These are phyloP conservation scores for Selenia dentaria DNA, from an alignment of 2,888 invertebrate species.

Conservation along the genomic window DNA sequence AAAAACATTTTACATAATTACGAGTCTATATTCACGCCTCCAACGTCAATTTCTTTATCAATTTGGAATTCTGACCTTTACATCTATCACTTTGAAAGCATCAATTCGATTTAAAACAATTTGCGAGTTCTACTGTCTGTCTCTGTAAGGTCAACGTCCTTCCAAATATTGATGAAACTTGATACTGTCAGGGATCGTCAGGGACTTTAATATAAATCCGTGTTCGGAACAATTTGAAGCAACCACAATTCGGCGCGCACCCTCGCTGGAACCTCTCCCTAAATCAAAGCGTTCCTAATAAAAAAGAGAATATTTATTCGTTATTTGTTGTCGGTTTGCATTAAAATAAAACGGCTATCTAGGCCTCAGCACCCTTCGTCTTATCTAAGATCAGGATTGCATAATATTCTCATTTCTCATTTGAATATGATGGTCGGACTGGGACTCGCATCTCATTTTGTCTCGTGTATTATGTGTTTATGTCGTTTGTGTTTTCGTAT, in stretches of 20 bases:
- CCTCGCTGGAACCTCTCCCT: conserved; percentile 64
- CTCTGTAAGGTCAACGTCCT: conserved; percentile 46
- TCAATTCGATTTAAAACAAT: conserved; percentile 44
- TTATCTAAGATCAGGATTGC: conserved; percentile 81
- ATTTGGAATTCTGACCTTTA: conserved; percentile 26
- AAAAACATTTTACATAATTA: too few relatives aligned
- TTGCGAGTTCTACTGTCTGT: conserved; percentile 28
- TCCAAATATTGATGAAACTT: conserved; percentile 67
- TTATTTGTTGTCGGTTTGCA: conserved; percentile 83
- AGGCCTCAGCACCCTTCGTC: conserved; percentile 72
- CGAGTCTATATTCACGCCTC: conserved; percentile 21
- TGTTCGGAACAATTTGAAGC: conserved; percentile 64
- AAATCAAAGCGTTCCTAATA: conserved; percentile 78
- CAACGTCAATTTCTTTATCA: conserved; percentile 25
- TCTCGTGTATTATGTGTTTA: conserved; percentile 45
- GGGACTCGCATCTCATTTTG: conserved; percentile 71
- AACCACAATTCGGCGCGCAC: conserved; percentile 75
- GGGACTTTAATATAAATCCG: conserved; percentile 69
- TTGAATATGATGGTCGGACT: conserved; percentile 59
- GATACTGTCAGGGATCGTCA: conserved; percentile 45
- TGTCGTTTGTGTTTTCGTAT: conserved; percentile 32
- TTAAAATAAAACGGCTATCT: conserved; percentile 82
- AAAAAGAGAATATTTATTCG: conserved; percentile 79
- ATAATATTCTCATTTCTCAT: conserved; percentile 79
- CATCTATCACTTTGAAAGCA: conserved; percentile 25